These are phyloP conservation scores for Coccyzus lansbergi DNA, from an alignment of 2,797 vertebrate species.

Conservation along the genomic window DNA sequence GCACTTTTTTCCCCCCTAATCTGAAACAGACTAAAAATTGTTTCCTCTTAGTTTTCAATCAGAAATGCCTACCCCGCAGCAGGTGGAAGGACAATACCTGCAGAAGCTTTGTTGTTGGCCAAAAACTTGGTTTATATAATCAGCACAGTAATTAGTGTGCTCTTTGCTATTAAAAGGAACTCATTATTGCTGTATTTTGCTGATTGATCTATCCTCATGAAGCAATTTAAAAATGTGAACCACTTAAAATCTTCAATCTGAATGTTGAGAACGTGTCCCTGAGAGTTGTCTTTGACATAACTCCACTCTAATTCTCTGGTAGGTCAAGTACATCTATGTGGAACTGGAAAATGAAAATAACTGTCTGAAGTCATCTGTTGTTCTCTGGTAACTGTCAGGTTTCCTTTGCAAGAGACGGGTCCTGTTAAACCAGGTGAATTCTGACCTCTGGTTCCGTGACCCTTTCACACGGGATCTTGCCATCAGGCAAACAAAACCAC, in stretches of 20 bases:
- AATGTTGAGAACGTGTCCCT: constrained; percentile 11
- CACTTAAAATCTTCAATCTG: constrained; percentile 32
- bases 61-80: constrained; percentile 46
- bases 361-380: not conserved
- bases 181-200: constrained; percentile 73
- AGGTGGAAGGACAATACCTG: constrained; percentile 70
- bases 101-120: constrained; percentile 66
- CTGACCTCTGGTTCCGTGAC: not conserved
- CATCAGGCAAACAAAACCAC: not conserved
- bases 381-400: not conserved
- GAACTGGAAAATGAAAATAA: not conserved
- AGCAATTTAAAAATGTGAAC: constrained; percentile 63
- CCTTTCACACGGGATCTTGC: not conserved
- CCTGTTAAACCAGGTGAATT: not conserved
- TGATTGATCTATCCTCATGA: constrained; percentile 70
- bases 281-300: constrained; percentile 31
- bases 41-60: constrained; percentile 70
- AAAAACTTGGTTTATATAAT: constrained; percentile 64
- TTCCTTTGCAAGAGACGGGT: not conserved
- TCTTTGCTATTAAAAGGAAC: constrained; percentile 70
- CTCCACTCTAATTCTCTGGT: not conserved
- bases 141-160: constrained; percentile 70
- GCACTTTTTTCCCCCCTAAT: not conserved
- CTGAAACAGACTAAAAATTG: constrained; percentile 39
- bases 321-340: not conserved